These are phyloP conservation scores for Acanthurus lineatus DNA, from an alignment of 2,797 vertebrate genomes.

Conservation along the genomic window DNA sequence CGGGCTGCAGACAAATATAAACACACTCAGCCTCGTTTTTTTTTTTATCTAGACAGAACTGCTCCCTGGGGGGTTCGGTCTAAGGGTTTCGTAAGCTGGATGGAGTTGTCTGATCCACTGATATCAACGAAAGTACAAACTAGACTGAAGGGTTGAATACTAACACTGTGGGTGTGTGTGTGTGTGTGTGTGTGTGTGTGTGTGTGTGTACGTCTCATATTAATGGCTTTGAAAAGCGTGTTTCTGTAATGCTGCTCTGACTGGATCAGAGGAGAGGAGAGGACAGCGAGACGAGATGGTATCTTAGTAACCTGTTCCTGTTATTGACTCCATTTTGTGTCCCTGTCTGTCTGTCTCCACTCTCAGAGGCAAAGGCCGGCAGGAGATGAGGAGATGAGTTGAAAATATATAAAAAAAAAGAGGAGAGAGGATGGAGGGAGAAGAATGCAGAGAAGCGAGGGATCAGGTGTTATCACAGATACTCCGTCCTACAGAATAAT, in stretches of 20 bases:
- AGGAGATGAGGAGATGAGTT: background rate
- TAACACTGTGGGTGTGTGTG: conserved; percentile 10
- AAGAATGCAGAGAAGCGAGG: background rate
- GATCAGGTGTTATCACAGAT: conserved; percentile 11
- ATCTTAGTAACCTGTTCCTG: conserved; percentile 57
- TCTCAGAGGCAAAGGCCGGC: conserved; percentile 12
- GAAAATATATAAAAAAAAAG: too few relatives aligned
- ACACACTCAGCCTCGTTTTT: conserved; percentile 6
- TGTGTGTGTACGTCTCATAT: conserved; percentile 11
- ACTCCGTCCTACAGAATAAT: conserved; percentile 1
- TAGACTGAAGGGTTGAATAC: conserved; percentile 22
- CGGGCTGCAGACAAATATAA: conserved; percentile 32
- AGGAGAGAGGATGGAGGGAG: background rate
- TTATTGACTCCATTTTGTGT: conserved; percentile 63
- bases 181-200: background rate
- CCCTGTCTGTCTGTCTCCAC: conserved; percentile 7
- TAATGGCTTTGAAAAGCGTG: background rate
- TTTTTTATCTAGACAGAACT: conserved; percentile 29
- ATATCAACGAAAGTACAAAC: conserved; percentile 51
- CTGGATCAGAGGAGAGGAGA: conserved; percentile 2
- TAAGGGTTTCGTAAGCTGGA: conserved; percentile 44
- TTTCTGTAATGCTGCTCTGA: background rate
- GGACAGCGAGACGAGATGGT: conserved; percentile 32
- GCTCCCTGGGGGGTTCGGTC: conserved; percentile 26
- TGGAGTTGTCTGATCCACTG: conserved; percentile 55